Conservation (phyloP, 2,797 vertebrate genomes). For the Corythornis leucogaster region DNA sequence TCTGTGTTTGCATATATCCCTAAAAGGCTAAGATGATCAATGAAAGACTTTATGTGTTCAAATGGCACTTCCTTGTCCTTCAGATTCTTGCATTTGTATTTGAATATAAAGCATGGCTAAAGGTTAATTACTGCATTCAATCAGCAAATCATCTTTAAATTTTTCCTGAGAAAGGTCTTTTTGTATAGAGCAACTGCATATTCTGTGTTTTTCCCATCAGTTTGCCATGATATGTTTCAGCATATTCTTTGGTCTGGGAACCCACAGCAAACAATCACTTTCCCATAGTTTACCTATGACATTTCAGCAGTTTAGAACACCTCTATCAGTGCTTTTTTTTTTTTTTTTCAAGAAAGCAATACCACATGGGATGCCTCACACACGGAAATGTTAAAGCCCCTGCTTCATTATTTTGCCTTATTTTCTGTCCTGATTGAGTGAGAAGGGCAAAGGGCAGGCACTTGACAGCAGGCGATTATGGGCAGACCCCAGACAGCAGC, state of each 20-base stretch:
- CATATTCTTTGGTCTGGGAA: not conserved
- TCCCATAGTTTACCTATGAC: not conserved
- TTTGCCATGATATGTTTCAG: not conserved
- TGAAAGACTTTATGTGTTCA: not conserved
- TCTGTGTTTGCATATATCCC: not conserved
- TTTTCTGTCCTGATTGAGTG: not conserved
- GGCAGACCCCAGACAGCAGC: not conserved
- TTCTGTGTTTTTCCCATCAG: not conserved
- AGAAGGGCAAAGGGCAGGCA: conserved; percentile 29
- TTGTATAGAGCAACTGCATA: not conserved
- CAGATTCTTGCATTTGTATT: not conserved
- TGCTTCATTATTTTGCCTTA: conserved; percentile 40
- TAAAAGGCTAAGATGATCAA: not conserved
- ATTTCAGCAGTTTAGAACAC: not conserved
- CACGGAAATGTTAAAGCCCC: conserved; percentile 21
- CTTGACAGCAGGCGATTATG: not conserved
- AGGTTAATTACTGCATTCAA: conserved; percentile 1
- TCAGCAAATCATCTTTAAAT: not conserved
- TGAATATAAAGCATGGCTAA: not conserved
- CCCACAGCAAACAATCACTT: not conserved
- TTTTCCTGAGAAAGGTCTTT: not conserved
- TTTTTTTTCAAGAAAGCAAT: not conserved
- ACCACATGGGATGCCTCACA: not conserved
- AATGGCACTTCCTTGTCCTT: not conserved
- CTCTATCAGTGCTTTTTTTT: not conserved